Evolutionary conservation across 2,113 vertebrate species (phyloP).

Genomic region (Pithys albifrons): DNA sequence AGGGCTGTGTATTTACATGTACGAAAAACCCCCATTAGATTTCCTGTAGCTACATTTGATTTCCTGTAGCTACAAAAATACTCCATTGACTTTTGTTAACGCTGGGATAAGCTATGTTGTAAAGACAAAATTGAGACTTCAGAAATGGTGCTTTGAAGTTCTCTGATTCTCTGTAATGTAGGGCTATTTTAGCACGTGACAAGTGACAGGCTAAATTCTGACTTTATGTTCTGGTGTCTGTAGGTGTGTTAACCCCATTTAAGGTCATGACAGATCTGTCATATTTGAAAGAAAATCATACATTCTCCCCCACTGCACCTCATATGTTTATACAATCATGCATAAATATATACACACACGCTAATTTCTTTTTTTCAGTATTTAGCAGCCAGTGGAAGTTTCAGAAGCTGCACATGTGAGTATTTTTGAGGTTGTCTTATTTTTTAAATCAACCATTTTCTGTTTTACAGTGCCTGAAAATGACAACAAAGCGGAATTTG

Average conservation of each 20-base stretch:
- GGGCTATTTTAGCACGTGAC: not conserved
- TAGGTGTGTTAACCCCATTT: not conserved
- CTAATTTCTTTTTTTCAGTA: not conserved
- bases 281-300: not conserved
- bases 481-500: slow-evolving; percentile 94
- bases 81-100: not conserved
- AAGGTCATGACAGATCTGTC: not conserved
- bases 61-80: not conserved
- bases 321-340: too few species aligned
- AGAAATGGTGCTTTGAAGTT: not conserved
- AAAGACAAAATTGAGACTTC: not conserved
- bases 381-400: not conserved
- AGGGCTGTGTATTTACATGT: not conserved
- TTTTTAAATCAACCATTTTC: not conserved
- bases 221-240: not conserved
- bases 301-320: fast-evolving
- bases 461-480: slow-evolving; percentile 85
- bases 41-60: not conserved
- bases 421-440: not conserved
- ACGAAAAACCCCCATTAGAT: fast-evolving
- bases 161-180: not conserved
- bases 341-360: not conserved
- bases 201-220: not conserved
- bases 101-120: not conserved
- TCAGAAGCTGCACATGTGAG: fast-evolving